Percentiles rank a stretch among this genome's conserved stretches.
These are phyloP conservation scores for Leptinotarsa peninsularis DNA, from an alignment of 2,888 invertebrate species.

Conservation along the genomic window DNA sequence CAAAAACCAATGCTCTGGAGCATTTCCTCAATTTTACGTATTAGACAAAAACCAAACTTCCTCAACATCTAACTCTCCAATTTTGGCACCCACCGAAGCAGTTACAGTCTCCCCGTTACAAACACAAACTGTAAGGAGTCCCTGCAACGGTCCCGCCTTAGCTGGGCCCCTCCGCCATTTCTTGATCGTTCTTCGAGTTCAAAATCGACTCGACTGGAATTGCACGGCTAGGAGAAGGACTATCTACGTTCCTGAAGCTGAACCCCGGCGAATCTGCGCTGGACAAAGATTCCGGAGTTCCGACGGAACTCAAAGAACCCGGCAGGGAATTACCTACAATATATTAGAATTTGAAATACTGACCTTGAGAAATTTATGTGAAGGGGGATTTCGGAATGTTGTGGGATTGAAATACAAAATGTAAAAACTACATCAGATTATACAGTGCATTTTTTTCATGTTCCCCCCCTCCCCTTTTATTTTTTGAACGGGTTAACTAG, in stretches of 20 bases:
- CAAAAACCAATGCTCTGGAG: too few relatives aligned
- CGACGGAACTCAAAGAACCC: constrained; percentile 71
- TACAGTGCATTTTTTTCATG: too few relatives aligned
- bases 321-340: constrained; percentile 59
- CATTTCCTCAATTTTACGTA: not conserved
- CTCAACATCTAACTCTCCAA: not conserved
- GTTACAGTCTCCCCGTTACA: not conserved
- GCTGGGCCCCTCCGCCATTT: constrained; percentile 65
- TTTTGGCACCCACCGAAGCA: constrained; percentile 9
- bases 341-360: constrained; percentile 18
- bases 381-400: too few relatives aligned
- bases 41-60: not conserved
- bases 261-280: constrained; percentile 73
- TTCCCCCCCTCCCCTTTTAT: too few relatives aligned
- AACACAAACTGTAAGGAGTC: not conserved
- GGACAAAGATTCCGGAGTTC: constrained; percentile 73
- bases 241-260: constrained; percentile 69
- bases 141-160: constrained; percentile 48
- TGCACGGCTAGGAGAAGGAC: constrained; percentile 68
- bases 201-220: constrained; percentile 58
- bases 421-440: too few relatives aligned
- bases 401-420: too few relatives aligned
- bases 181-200: constrained; percentile 63
- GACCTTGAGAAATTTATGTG: constrained; percentile 1
- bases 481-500: too few relatives aligned